Conservation (phyloP, 2,888 invertebrate species). For the Sminthurinus aureus region DNA sequence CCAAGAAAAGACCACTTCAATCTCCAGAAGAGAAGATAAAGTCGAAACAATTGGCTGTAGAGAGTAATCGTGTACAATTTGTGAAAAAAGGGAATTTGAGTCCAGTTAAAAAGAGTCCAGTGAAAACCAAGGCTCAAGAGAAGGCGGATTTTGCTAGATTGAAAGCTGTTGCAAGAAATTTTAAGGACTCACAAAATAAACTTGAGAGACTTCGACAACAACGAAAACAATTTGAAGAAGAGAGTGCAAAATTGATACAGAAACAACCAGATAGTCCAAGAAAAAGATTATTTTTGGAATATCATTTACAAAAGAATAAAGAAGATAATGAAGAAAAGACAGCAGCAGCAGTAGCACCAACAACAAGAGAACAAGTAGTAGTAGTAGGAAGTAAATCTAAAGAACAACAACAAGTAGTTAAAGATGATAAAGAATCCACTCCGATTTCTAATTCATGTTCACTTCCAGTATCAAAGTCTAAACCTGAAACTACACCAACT, state of each 20-base stretch:
- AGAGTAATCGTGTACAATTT: slow-evolving; percentile 37
- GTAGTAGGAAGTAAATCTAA: too few species aligned
- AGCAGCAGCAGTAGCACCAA: neutral
- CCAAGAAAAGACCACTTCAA: slow-evolving; percentile 33
- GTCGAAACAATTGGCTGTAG: slow-evolving; percentile 16
- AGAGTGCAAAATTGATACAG: neutral
- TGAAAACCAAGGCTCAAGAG: slow-evolving; percentile 3
- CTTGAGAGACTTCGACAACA: slow-evolving; percentile 26
- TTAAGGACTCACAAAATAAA: slow-evolving; percentile 20
- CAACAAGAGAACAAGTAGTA: neutral
- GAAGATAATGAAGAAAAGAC: neutral
- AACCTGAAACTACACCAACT: neutral
- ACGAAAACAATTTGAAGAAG: slow-evolving; percentile 12
- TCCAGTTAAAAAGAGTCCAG: slow-evolving; percentile 19
- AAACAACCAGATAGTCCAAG: slow-evolving; percentile 24
- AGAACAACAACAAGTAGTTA: neutral
- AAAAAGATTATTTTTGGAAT: neutral
- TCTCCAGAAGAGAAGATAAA: slow-evolving; percentile 31
- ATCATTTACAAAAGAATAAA: neutral
- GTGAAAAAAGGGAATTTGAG: slow-evolving; percentile 40
- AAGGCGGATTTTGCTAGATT: slow-evolving; percentile 26
- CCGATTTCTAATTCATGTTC: too few species aligned
- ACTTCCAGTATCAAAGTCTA: neutral
- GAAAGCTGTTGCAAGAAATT: slow-evolving; percentile 34
- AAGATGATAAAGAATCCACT: too few species aligned